A percentile compares a stretch with the other conserved stretches of the same genome.
Evolutionary conservation across 2,797 vertebrate genomes (phyloP).

Genomic region (Hydrocynus forskahlii): DNA sequence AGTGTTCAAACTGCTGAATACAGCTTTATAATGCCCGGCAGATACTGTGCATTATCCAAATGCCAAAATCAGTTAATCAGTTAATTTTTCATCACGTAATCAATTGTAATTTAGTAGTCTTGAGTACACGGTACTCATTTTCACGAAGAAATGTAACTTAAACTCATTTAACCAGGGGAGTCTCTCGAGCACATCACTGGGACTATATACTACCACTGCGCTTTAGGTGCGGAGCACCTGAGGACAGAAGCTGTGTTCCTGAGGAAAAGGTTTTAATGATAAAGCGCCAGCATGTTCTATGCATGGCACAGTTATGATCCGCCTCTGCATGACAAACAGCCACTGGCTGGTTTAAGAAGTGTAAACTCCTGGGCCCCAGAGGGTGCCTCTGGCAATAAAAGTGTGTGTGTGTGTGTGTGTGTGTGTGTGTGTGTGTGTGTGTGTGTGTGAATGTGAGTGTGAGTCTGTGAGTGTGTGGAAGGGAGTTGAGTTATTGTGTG

Average conservation of each 20-base stretch:
- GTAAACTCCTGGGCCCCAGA: slow-evolving; percentile 6
- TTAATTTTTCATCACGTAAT: no score
- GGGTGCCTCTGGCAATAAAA: slow-evolving; percentile 18
- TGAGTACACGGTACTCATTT: no score
- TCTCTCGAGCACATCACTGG: no score
- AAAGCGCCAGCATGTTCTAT: slow-evolving; percentile 9
- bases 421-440: neutral
- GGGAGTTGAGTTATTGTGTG: slow-evolving; percentile 9
- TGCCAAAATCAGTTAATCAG: no score
- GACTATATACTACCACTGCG: no score
- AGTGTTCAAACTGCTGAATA: no score
- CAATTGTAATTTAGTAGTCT: no score
- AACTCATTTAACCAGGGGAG: no score
- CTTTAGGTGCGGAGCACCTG: neutral
- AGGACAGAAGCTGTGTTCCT: neutral
- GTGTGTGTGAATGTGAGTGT: no score
- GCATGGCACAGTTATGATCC: slow-evolving; percentile 22
- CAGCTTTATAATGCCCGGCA: no score
- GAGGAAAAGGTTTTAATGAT: neutral
- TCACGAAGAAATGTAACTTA: no score
- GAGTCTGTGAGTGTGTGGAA: neutral
- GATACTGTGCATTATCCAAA: no score
- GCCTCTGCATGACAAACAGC: slow-evolving; percentile 8
- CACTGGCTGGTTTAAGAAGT: slow-evolving; percentile 2
- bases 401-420: neutral